Base-by-base conservation (phyloP, 2,888 invertebrate species). In the Hirtodrosophila trivittata region DNA sequence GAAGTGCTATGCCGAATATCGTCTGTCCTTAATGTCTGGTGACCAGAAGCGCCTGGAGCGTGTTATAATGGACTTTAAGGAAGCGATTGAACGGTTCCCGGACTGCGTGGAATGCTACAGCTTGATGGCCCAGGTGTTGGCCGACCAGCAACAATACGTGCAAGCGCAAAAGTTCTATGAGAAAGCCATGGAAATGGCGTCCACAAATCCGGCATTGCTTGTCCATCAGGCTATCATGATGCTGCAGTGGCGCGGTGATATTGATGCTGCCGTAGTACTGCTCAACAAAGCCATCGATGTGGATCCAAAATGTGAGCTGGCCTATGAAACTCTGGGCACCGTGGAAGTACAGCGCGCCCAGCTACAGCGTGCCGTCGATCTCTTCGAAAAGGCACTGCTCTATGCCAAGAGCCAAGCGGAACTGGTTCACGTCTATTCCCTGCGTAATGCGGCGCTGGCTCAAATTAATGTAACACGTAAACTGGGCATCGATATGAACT, bases 271-370 rank as follows among this genome's bases (percentile, higher is more conserved):
- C 14, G 93, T 96, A 0, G 92, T 93, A 71, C 92, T 95, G 60
- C 95, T 98, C 85, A 94, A 94, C 67, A 93, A 95, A 89, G 97
- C 97, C 0, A 94, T 98, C 72, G 93, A 95, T 88, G 92, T 97
- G 82, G 98, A 98, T 91, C 94, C 95, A 46, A 96, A 96, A 90
- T 98, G 97, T 92, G 96, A 97, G 91, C 95, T 97, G 92, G 98
- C 97, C 6, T 98, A 96, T 90, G 98, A 98, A 92, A 97, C 98
- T 38, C 92, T 98, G 65, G 98, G 97, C 76, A 97, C 97, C 18
- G 95, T 98, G 71, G 97, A 98, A 93, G 97, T 98, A 69, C 98
- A 98, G 92, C 88, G 91, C 92, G 95, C 96, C 94, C 92, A 97
- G 90, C 92, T 98, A 73, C 92, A 94, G 57, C 92, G 94, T 80